Percentiles rank a stretch among this genome's conserved stretches.
Conservation (phyloP, 1,140 invertebrate genomes). For the Stenopsyche tienmushanensis region DNA sequence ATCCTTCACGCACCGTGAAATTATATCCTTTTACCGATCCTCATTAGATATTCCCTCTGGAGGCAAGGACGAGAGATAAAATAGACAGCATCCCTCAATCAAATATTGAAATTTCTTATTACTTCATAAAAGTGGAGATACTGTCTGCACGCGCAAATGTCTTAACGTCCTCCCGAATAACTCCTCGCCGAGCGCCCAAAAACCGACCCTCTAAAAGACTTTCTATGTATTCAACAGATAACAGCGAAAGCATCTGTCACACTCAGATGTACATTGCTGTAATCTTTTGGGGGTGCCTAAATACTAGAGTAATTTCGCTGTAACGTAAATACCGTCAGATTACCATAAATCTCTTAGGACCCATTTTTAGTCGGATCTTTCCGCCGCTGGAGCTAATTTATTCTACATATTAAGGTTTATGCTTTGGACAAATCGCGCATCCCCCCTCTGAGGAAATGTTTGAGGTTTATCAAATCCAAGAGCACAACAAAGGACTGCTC, state of each 20-base stretch:
- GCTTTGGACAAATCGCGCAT: background rate
- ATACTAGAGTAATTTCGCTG: conserved; percentile 21
- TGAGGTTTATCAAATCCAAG: background rate
- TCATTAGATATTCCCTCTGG: too few species aligned
- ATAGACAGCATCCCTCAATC: background rate
- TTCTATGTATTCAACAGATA: conserved; percentile 22
- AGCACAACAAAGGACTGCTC: too few species aligned
- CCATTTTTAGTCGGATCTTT: background rate
- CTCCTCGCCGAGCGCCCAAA: conserved; percentile 3
- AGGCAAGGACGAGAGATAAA: too few species aligned
- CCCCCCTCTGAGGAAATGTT: background rate
- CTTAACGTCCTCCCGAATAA: background rate
- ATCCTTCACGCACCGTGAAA: too few species aligned
- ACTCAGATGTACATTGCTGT: background rate
- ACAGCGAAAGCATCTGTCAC: conserved; percentile 15
- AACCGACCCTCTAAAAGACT: conserved; percentile 13
- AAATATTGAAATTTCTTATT: background rate
- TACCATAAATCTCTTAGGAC: conserved; percentile 17
- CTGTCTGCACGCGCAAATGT: background rate
- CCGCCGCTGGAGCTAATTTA: background rate
- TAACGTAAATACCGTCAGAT: conserved; percentile 22
- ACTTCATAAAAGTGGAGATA: background rate
- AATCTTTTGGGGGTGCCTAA: conserved; percentile 13
- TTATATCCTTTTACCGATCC: too few species aligned
- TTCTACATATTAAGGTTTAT: background rate